Evolutionary conservation across 2,888 invertebrate species (phyloP), one percentile per base, ranked within the genome.

Genomic region (Erebia ligea): DNA sequence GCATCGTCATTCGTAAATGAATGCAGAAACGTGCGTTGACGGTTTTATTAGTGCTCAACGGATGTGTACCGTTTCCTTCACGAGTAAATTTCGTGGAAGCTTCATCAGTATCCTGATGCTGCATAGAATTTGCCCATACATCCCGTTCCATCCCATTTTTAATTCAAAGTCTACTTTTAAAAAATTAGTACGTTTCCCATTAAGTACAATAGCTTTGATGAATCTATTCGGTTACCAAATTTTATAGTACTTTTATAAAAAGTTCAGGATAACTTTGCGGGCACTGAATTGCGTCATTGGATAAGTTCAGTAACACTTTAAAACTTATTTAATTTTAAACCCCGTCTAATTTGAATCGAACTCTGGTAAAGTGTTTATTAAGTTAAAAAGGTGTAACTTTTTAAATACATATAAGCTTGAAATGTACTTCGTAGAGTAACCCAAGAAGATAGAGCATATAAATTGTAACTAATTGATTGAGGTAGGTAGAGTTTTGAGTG

Each of bases 231-330:
- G 54, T 19, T 19, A 9, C 10, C 19, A 8, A 54, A 11, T 19
- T 54, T 42, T 11, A 42, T 42, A 42, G 50, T n/a, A 15, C 50
- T 50, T 50, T 50, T 54, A 54, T 54, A 54, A 0, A 6, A 58
- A 58, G 58, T 34, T 58, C 0, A 58, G 15, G 15, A 50, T 34
- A 11, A 64, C 19, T 62, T 52, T 5, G 13, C 21, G 59, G 58
- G 65, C 65, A 19, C 21, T 65, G 65, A 19, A 52, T 34, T 42
- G 13, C 58, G 40, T 67, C 67, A 50, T 73, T 66, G 63, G 64
- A 65, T 71, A 71, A 71, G 52, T 63, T 74, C 34, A 21, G 21
- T 45, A 61, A 66, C 13, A 56, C 59, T 65, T 69, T 21, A 54
- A 58, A 65, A 64, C 42, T 69, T 42, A 58, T 57, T 54, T 59